A percentile compares a stretch with the other conserved stretches of the same genome.
Evolutionary conservation across 1,140 invertebrate genomes (phyloP).

Genomic region (Leptopilina boulardi): DNA sequence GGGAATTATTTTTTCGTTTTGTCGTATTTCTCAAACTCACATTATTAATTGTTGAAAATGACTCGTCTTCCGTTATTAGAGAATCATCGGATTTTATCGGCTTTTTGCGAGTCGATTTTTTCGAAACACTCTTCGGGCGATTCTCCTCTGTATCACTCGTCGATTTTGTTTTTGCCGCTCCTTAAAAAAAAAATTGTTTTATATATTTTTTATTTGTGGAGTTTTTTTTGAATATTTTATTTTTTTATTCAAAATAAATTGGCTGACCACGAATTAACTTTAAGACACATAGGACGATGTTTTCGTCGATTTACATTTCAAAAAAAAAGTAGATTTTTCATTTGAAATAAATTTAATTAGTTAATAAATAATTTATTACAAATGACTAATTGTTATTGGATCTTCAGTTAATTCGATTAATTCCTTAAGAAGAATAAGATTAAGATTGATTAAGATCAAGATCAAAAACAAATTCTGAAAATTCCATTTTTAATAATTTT

Average conservation of each 20-base stretch:
- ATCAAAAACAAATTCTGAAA: too few species aligned
- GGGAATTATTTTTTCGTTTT: slow-evolving; percentile 25
- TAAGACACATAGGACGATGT: too few species aligned
- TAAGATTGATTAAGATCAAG: too few species aligned
- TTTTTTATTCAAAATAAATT: neutral
- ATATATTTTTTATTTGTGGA: neutral
- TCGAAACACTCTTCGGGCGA: neutral
- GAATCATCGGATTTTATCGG: slow-evolving; percentile 27
- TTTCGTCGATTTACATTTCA: too few species aligned
- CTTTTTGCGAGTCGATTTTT: slow-evolving; percentile 5
- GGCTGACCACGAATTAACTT: too few species aligned
- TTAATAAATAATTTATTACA: too few species aligned
- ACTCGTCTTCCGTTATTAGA: slow-evolving; percentile 39
- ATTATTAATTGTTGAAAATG: neutral
- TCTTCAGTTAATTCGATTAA: too few species aligned
- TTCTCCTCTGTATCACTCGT: slow-evolving; percentile 27
- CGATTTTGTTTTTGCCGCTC: neutral
- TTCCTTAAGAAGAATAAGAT: too few species aligned
- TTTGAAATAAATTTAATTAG: too few species aligned
- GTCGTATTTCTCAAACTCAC: slow-evolving; percentile 6
- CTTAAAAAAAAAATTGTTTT: neutral
- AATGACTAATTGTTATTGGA: too few species aligned
- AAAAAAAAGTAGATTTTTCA: too few species aligned
- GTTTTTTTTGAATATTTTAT: neutral
- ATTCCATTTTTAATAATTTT: too few species aligned